Conservation (phyloP, 2,113 vertebrate species). For the Notothenia coriiceps region DNA sequence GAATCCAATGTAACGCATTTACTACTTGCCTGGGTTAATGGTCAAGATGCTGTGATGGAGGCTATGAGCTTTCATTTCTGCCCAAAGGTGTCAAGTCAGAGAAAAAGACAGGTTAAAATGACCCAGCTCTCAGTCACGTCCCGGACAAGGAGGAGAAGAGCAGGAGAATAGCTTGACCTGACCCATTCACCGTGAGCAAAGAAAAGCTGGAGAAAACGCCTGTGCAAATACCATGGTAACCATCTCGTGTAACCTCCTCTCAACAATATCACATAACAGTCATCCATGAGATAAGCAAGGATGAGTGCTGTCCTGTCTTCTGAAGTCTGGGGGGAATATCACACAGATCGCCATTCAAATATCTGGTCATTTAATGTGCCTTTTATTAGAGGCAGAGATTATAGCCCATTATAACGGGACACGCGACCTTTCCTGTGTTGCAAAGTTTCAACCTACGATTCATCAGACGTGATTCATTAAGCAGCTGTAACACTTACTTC, state of each 20-base stretch:
- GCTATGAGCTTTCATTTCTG: conserved; percentile 40
- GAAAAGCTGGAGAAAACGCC: conserved; percentile 55
- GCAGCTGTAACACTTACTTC: conserved; percentile 31
- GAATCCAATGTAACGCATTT: conserved; percentile 9
- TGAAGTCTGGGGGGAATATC: conserved; percentile 37
- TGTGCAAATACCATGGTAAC: conserved; percentile 74
- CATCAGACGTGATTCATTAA: conserved; percentile 66
- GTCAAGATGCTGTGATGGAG: conserved; percentile 16
- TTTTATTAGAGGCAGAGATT: conserved; percentile 44
- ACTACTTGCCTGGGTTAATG: neutral
- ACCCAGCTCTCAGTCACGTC: conserved; percentile 65
- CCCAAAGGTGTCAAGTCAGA: conserved; percentile 53
- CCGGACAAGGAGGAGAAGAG: conserved; percentile 50
- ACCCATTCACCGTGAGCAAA: conserved; percentile 67
- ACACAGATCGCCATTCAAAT: conserved; percentile 52
- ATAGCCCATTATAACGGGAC: conserved; percentile 46
- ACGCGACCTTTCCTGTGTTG: conserved; percentile 43
- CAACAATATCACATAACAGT: conserved; percentile 63
- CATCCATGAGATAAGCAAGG: conserved; percentile 52
- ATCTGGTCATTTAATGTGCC: conserved; percentile 48
- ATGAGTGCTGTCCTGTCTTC: conserved; percentile 48
- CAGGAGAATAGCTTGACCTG: conserved; percentile 71
- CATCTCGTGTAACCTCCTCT: conserved; percentile 63
- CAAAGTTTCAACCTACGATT: conserved; percentile 47
- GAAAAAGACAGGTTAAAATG: conserved; percentile 60